Percentiles rank a stretch among this genome's conserved stretches.
These are phyloP conservation scores for Halichondria panicea DNA, from an alignment of 37 sponge, comb jelly and placozoan species.

Conservation along the genomic window DNA sequence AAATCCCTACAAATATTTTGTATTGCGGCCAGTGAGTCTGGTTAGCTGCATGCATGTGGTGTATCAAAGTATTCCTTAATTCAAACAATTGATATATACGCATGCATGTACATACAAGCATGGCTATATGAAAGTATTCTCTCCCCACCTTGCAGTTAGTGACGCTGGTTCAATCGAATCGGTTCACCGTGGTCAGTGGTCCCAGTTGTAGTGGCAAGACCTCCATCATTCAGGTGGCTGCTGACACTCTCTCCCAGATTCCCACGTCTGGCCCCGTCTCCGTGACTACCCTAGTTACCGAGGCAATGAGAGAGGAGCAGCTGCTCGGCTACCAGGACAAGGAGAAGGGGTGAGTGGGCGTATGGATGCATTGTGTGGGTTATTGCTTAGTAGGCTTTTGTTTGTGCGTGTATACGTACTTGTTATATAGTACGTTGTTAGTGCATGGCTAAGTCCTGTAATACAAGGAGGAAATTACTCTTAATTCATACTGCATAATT, in stretches of 20 bases:
- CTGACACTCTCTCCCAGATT: conserved; percentile 27
- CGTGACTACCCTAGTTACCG: conserved; percentile 9
- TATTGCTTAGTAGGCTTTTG: too few relatives aligned
- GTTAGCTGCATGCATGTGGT: not conserved
- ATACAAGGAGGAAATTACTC: too few relatives aligned
- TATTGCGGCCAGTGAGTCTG: too few relatives aligned
- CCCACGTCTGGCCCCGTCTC: not conserved
- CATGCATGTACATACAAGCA: not conserved
- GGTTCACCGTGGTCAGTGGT: conserved; percentile 33
- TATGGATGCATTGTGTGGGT: not conserved
- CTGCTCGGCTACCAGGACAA: conserved; percentile 38
- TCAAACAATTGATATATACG: not conserved
- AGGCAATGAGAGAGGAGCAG: conserved; percentile 39
- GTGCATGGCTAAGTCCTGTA: too few relatives aligned
- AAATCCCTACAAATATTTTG: too few relatives aligned
- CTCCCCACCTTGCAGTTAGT: conserved; percentile 12
- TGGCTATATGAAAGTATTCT: too few relatives aligned
- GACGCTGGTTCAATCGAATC: conserved; percentile 14
- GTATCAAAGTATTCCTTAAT: not conserved
- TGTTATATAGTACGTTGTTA: not conserved
- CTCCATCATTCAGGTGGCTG: conserved; percentile 29
- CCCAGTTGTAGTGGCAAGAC: conserved; percentile 46
- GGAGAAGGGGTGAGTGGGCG: conserved; percentile 2
- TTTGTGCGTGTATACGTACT: not conserved
- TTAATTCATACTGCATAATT: too few relatives aligned